These are phyloP conservation scores for Parasteatoda lunata DNA, from an alignment of 2,888 invertebrate genomes.

Conservation along the genomic window DNA sequence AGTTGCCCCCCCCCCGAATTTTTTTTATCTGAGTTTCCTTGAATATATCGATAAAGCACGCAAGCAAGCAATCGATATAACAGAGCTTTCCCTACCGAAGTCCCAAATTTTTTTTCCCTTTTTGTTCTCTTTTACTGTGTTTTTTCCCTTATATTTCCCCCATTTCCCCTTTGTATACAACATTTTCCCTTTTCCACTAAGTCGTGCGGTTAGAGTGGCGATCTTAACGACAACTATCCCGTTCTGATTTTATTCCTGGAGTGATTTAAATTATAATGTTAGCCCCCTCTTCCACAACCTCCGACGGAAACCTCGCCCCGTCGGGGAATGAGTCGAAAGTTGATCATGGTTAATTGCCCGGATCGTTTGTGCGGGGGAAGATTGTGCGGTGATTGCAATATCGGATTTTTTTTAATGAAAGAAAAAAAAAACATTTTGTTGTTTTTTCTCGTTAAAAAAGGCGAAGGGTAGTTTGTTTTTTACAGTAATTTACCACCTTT, in stretches of 20 bases:
- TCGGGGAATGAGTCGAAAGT: conserved; percentile 26
- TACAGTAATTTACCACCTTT: too few relatives aligned
- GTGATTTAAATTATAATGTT: conserved; percentile 57
- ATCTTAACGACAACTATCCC: not conserved
- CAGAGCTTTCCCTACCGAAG: too few relatives aligned
- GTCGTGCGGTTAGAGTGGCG: not conserved
- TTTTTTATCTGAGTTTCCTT: too few relatives aligned
- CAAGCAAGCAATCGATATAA: too few relatives aligned
- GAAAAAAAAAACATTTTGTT: not conserved
- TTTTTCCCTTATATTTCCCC: not conserved
- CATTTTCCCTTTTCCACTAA: not conserved
- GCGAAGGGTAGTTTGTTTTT: not conserved
- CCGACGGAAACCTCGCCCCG: not conserved
- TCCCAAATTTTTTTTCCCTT: too few relatives aligned
- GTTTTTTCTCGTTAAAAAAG: not conserved
- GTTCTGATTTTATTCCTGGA: conserved; percentile 18
- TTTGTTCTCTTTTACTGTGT: not conserved
- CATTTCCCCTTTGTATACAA: not conserved
- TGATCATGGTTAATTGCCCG: conserved; percentile 52
- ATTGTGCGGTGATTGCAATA: conserved; percentile 43
- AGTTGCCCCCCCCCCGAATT: too few relatives aligned
- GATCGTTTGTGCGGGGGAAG: conserved; percentile 8
- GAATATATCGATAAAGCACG: too few relatives aligned
- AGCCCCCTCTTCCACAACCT: conserved; percentile 7
- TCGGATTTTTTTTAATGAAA: conserved; percentile 19